Base-by-base conservation (phyloP, 2,888 invertebrate species). In the Nomada ruficornis region DNA sequence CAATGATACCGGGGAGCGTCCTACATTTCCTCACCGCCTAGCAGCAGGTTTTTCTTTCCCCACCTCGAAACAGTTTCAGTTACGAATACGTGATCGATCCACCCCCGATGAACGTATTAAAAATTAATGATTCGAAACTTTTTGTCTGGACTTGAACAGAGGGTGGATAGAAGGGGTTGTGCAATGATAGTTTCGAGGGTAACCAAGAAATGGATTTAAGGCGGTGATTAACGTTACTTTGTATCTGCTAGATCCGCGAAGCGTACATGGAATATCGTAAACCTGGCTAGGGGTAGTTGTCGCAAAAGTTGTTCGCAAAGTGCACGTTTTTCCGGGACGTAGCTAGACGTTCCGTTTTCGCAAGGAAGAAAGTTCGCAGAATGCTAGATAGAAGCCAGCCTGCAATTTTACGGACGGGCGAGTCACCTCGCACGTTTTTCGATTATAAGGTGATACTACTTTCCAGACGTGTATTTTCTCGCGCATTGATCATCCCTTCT, bases 361-460 rank as follows among this genome's bases (percentile, higher is more conserved):
- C 67, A 36, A n/a, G 11, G 47, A 42, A 26, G 9, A 42, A 26
- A 57, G 23, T 42, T 47, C 47, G 36, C 11, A 10, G 0, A 23
- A 69, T 15, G 20, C 5, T 2, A 9, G 77, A 65, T 65, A 13
- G 62, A 79, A 60, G 69, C 62, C 64, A 67, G 50, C 44, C 74
- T 50, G 78, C 76, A 80, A 85, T 83, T 83, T 83, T 80, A 67
- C 60, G 78, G 72, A 82, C 71, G 69, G 54, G 36, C 80, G 75
- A 59, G 52, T 64, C 57, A 67, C 55, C 59, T 55, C 63, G 71
- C 73, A 79, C 62, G 73, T 76, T 70, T 84, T 75, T 64, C 84
- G 84, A 84, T 84, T 81, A 84, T 74, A 84, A 81, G 69, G 47
- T 20, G 62, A 60, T 60, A 54, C 55, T 72, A 36, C 18, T 59